Conservation (phyloP, 1,140 invertebrate species). For the Marisa cornuarietis region DNA sequence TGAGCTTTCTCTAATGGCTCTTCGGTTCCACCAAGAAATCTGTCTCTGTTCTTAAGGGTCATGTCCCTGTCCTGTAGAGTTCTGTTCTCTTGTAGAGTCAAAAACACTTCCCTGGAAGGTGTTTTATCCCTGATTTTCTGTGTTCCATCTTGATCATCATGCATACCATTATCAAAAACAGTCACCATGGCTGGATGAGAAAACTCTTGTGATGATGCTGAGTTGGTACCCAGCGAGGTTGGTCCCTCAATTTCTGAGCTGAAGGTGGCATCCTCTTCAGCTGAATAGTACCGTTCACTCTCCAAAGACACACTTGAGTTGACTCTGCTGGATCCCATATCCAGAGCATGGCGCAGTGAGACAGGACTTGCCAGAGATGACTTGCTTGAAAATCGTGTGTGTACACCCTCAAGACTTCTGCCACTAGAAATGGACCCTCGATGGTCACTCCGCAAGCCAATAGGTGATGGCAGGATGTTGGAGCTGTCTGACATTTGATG, state of each 20-base stretch:
- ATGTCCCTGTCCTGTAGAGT: too few species aligned
- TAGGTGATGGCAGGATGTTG: slow-evolving; percentile 33
- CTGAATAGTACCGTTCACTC: slow-evolving; percentile 56
- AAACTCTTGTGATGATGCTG: not conserved
- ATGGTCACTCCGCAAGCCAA: not conserved
- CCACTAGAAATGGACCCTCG: slow-evolving; percentile 20
- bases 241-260: slow-evolving; percentile 27
- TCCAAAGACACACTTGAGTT: slow-evolving; percentile 48
- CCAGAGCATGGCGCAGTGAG: slow-evolving; percentile 33
- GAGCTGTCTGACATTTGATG: not conserved
- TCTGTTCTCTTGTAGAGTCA: too few species aligned
- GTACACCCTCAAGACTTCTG: slow-evolving; percentile 4
- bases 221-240: slow-evolving; percentile 1
- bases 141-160: not conserved
- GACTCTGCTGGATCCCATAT: slow-evolving; percentile 19
- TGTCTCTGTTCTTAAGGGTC: too few species aligned
- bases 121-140: not conserved
- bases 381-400: slow-evolving; percentile 28
- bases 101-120: too few species aligned
- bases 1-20: too few species aligned
- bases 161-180: not conserved
- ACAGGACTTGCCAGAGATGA: slow-evolving; percentile 39
- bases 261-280: slow-evolving; percentile 44
- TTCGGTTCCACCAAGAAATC: too few species aligned
- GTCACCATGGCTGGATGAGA: not conserved